phyloP scores from a whole-genome alignment of 2,888 invertebrate genomes.

The Hydriomena furcata region DNA sequence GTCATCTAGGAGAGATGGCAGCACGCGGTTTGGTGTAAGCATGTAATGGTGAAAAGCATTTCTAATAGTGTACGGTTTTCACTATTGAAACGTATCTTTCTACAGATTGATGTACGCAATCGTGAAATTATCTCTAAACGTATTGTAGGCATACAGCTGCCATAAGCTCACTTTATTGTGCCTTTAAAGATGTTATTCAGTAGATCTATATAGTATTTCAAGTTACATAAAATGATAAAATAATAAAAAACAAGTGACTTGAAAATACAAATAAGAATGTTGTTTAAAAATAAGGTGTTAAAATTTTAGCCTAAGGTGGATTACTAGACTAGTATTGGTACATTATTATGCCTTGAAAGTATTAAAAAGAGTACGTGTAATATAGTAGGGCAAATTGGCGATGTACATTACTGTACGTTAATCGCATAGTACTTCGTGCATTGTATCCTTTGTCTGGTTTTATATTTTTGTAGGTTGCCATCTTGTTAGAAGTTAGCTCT shows the following conservation, averaged over 20 bases:
- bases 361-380: slow-evolving; percentile 76
- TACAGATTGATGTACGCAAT: slow-evolving; percentile 52
- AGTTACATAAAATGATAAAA: slow-evolving; percentile 18
- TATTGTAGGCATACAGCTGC: slow-evolving; percentile 65
- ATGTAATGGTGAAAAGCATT: slow-evolving; percentile 67
- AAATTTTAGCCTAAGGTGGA: slow-evolving; percentile 70
- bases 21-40: slow-evolving; percentile 21
- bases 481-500: slow-evolving; percentile 44
- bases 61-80: slow-evolving; percentile 50
- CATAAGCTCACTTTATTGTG: slow-evolving; percentile 73
- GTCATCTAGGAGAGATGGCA: not conserved
- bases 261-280: slow-evolving; percentile 39
- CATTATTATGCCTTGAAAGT: slow-evolving; percentile 77
- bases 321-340: slow-evolving; percentile 54
- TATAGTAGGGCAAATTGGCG: slow-evolving; percentile 68
- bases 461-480: slow-evolving; percentile 51
- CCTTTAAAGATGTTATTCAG: slow-evolving; percentile 59
- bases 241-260: slow-evolving; percentile 28
- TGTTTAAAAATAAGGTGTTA: slow-evolving; percentile 55
- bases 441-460: slow-evolving; percentile 69
- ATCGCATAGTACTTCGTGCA: slow-evolving; percentile 80
- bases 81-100: slow-evolving; percentile 37
- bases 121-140: slow-evolving; percentile 52
- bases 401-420: slow-evolving; percentile 79
- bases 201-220: slow-evolving; percentile 21